phyloP scores from a whole-genome alignment of 2,113 vertebrate genomes.

The Proteles cristata region DNA sequence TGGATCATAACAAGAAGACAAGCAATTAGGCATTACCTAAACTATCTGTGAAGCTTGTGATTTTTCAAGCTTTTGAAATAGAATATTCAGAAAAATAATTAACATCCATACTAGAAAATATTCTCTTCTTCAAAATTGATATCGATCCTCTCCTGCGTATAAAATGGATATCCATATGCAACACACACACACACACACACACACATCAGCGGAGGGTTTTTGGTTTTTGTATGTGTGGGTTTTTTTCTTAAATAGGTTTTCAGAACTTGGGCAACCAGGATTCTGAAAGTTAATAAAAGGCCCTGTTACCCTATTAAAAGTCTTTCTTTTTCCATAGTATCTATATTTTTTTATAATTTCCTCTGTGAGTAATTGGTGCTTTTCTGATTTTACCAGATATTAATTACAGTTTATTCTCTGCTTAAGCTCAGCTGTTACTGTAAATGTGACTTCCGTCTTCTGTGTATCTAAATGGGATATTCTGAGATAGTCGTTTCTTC shows the following conservation, averaged over 20 bases:
- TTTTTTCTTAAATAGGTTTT: neutral
- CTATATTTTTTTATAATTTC: slow-evolving; percentile 5
- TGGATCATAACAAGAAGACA: neutral
- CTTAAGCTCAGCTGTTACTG: slow-evolving; percentile 19
- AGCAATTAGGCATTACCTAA: neutral
- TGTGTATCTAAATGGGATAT: slow-evolving; percentile 68
- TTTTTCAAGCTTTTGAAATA: slow-evolving; percentile 30
- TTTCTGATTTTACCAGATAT: slow-evolving; percentile 36
- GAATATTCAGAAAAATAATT: neutral
- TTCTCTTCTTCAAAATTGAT: slow-evolving; percentile 35
- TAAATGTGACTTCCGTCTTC: slow-evolving; percentile 62
- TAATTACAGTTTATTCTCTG: slow-evolving; percentile 61
- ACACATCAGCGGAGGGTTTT: neutral
- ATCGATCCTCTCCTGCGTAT: neutral
- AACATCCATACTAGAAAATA: neutral
- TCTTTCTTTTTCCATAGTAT: neutral
- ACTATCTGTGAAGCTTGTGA: neutral
- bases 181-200: neutral
- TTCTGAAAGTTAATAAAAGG: neutral
- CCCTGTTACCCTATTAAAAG: neutral
- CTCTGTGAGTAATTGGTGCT: neutral
- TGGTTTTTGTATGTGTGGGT: neutral
- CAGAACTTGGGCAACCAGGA: neutral
- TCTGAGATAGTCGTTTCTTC: slow-evolving; percentile 75
- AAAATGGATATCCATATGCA: neutral